Base-by-base conservation (phyloP, 1,140 invertebrate species). In the Ectropis grisescens region DNA sequence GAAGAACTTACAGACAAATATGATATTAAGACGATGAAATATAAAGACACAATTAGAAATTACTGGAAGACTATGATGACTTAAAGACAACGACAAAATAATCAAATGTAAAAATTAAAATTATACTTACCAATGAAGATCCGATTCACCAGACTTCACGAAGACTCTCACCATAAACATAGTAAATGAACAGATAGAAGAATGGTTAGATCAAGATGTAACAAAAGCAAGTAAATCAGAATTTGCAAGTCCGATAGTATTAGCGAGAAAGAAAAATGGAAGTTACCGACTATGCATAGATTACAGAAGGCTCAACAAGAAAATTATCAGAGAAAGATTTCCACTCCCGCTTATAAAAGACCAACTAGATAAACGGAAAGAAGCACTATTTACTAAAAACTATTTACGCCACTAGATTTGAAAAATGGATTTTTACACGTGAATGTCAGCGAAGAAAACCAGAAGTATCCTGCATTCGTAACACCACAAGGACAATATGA, bases 331-430 rank as follows among this genome's bases (percentile, higher is more conserved):
- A 38, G 82, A 85, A 30, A 32, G 50, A 11, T 85, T 69, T 46
- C 85, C 85, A 0, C 38, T 88, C 7, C 84, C 83, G 1, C 19
- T 72, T 0, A 84, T 86, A 10, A 76, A 85, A 25, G 76, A 85
- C 23, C 53, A 59, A 4, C 42, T 88, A 5, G 68, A 82, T 42
- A 27, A 55, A 62, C 40, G 60, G 12, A 30, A 43, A 29, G 53
- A 54, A 0, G 59, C 51, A 1, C 41, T n/a, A n/a, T n/a, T n/a
- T n/a, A n/a, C n/a, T n/a, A n/a, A n/a, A n/a, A 55, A 5, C 66
- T 64, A 32, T 85, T 85, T 36, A 68, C 66, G 2, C 55, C 74
- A 0, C 30, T 87, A 1, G 84, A 87, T 62, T 54, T 48, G 14
- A 26, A 35, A 0, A 69, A 58, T 15, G 85, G 85, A 2, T 87